These are phyloP conservation scores for Schrankia costaestrigalis DNA, from an alignment of 2,888 invertebrate genomes.

Conservation along the genomic window DNA sequence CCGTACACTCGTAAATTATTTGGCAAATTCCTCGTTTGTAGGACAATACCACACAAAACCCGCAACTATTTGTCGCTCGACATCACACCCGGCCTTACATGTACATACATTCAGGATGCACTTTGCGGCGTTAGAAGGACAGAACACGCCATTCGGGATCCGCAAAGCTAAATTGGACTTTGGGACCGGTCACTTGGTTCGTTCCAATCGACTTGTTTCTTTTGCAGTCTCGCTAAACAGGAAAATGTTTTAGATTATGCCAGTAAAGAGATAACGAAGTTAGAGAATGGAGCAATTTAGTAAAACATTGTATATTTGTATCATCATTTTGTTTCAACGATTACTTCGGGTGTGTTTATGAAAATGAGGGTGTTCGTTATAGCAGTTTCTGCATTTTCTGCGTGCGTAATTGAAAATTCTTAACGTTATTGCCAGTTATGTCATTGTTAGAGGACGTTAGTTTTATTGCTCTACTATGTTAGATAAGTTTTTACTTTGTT, in stretches of 20 bases:
- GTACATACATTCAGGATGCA: conserved; percentile 35
- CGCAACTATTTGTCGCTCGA: conserved; percentile 26
- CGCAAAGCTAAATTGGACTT: conserved; percentile 54
- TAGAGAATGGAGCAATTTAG: conserved; percentile 19
- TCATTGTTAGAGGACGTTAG: conserved; percentile 11
- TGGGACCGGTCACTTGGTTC: conserved; percentile 43
- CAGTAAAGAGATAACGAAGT: conserved; percentile 22
- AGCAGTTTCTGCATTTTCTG: conserved; percentile 21
- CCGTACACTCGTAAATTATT: conserved; percentile 5
- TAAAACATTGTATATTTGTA: conserved; percentile 20
- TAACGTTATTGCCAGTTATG: conserved; percentile 17
- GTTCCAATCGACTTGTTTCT: conserved; percentile 43
- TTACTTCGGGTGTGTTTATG: conserved; percentile 31
- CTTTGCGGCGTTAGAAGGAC: conserved; percentile 44
- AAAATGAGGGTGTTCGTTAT: conserved; percentile 28
- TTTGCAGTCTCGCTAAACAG: conserved; percentile 25
- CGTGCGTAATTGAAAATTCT: conserved; percentile 28
- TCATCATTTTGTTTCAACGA: conserved; percentile 23
- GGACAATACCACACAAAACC: conserved; percentile 19
- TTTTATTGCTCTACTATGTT: conserved; percentile 5
- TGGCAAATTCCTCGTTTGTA: conserved; percentile 15
- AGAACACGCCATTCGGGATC: conserved; percentile 44
- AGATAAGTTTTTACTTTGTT: no score
- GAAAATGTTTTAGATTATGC: conserved; percentile 27
- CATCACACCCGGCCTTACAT: conserved; percentile 28